Evolutionary conservation across 2,888 invertebrate genomes (phyloP), one percentile per base, ranked within the genome.

Genomic region (Amblyjoppa proteus): DNA sequence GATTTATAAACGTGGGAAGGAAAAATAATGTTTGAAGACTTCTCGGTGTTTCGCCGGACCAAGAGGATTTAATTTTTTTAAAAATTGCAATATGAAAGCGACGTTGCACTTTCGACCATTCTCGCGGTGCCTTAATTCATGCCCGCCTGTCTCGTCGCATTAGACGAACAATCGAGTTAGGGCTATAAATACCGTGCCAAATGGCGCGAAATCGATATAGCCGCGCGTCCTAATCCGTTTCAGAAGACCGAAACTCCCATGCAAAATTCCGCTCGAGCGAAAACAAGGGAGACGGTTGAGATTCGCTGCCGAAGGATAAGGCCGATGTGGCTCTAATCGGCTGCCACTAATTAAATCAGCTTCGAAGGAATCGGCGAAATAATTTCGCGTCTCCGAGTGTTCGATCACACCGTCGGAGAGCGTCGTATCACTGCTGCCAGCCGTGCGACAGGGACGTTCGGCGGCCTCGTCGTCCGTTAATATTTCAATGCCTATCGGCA

Each of bases 401-500:
- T 3, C 28, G 4, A 3, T 3, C 20, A 28, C 28, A 11, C 58
- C 2, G 28, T 0, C 58, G 25, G 4, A 11, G 25, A 38, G 1
- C 58, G 25, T 5, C 9, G 38, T 28, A 11, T 41, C 34, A 16
- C 5, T 61, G 34, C 61, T 13, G 28, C 28, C 31, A 61, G 61
- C 61, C 31, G 7, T 31, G 16, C 61, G 28, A 61, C 28, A 4
- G 61, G 13, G 31, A 61, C 61, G 11, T 20, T 20, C 16, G n/a
- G n/a, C 81, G 74, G 25, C 75, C 76, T 66, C 85, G 58, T 80
- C 74, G 38, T 80, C 73, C 31, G 61, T 85, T 64, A 83, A 85
- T 85, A 83, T 83, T 83, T 80, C 68, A 83, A 80, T 61, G 80
- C 69, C 73, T 69, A 76, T 73, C 73, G 58, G 73, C 11, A 45